Conservation (phyloP, 2,888 invertebrate species). For the Syrphus vitripennis region DNA sequence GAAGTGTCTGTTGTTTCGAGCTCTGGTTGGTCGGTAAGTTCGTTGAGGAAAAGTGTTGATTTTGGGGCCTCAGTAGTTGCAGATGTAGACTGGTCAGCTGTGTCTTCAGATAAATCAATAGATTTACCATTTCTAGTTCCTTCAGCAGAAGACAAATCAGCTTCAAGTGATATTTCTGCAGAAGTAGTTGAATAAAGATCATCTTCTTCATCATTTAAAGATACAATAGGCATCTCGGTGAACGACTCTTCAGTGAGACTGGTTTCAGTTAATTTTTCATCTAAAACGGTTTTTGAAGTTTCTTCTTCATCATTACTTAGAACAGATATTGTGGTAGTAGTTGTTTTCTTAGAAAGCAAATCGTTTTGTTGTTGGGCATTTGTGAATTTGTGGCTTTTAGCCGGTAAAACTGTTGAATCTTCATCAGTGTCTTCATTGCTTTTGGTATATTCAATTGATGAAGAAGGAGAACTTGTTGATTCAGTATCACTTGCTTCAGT, state of each 20-base stretch:
- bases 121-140: neutral
- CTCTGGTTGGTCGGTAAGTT: neutral
- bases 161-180: neutral
- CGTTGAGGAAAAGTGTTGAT: neutral
- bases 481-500: neutral
- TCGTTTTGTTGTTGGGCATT: conserved; percentile 8
- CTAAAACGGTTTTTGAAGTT: neutral
- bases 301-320: neutral
- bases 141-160: neutral
- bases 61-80: neutral
- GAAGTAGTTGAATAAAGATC: neutral
- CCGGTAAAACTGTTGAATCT: neutral
- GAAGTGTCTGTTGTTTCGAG: neutral
- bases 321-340: neutral
- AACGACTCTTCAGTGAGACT: neutral
- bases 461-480: neutral
- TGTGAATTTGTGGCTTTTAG: neutral
- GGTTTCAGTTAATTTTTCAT: neutral
- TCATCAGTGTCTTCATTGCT: neutral
- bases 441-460: neutral
- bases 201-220: neutral
- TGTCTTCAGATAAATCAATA: neutral
- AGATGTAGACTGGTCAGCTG: neutral
- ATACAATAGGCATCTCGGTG: neutral
- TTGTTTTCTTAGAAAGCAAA: neutral